Evolutionary conservation across 2,888 invertebrate species (phyloP), one percentile per base, ranked within the genome.

Genomic region (Dasysyrphus albostriatus): DNA sequence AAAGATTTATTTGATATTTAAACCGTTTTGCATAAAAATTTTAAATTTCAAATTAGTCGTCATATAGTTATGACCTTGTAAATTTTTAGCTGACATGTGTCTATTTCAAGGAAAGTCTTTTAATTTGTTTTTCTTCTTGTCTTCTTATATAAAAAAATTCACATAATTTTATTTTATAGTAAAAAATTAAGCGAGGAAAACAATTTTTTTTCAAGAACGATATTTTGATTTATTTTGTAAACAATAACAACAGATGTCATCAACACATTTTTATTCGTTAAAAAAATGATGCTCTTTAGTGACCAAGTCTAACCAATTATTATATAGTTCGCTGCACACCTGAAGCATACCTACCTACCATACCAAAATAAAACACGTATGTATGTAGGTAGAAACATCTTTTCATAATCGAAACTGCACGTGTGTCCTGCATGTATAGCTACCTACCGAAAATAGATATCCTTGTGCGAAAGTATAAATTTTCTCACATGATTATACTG

Each of bases 231-330:
- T 67, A 51, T 54, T 54, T 69, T 54, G 34, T 54, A 69, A 69
- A 69, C 69, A 69, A 54, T 39, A 69, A 69, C 54, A 69, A 51
- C 54, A 69, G 51, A 24, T 69, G 69, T 24, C 37, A 9, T 54
- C 47, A 16, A 34, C 5, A 47, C 7, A 61, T 12, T 37, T 42
- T 61, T 3, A 32, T 10, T 16, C 10, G 10, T 32, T 6, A 6
- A 54, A 54, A 54, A 69, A 54, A 69, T 69, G 34, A 69, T 54
- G 51, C 39, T 34, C 7, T 34, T 14, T 16, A 34, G 9, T 37
- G 14, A 19, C 39, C 54, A 69, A 24, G 54, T 8, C 54, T 54
- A 8, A 14, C 54, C 54, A 49, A 67, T 69, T 39, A 67, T 69
- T 39, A 39, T 39, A n/a, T 32, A 9, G 54, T 54, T n/a, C 9